Percentiles rank a stretch among this genome's conserved stretches.
Evolutionary conservation across 2,888 invertebrate genomes (phyloP).

Genomic region (Clivina fossor): DNA sequence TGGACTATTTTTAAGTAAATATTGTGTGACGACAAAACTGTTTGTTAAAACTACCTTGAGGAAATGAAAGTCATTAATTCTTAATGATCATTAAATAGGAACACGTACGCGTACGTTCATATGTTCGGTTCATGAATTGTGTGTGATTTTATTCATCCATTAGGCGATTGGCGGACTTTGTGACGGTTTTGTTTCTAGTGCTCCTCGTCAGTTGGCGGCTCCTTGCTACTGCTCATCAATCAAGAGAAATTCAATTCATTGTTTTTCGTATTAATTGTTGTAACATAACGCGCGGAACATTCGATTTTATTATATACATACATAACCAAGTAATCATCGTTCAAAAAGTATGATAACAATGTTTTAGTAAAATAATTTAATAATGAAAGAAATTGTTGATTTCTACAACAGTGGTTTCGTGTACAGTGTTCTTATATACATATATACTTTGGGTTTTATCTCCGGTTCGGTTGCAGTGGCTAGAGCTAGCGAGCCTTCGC

Average conservation of each 20-base stretch:
- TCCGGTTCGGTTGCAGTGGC: conserved; percentile 25
- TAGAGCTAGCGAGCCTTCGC: conserved; percentile 18
- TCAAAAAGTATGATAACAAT: too few relatives aligned
- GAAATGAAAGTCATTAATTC: conserved; percentile 15
- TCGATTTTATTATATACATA: neutral
- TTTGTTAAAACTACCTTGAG: conserved; percentile 27
- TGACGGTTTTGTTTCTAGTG: conserved; percentile 30
- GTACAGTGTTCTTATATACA: conserved; percentile 24
- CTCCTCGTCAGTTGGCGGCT: conserved; percentile 15
- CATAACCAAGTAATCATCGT: too few relatives aligned
- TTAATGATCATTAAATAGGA: conserved; percentile 16
- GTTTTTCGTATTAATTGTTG: too few relatives aligned
- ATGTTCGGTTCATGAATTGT: conserved; percentile 20
- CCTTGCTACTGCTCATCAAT: conserved; percentile 3
- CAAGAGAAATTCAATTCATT: too few relatives aligned
- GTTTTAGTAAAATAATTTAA: too few relatives aligned
- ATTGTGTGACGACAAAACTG: conserved; percentile 29
- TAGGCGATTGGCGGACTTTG: conserved; percentile 20
- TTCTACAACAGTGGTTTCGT: conserved; percentile 10
- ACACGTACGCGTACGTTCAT: conserved; percentile 17
- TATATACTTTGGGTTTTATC: too few relatives aligned
- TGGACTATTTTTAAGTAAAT: conserved; percentile 29
- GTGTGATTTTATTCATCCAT: conserved; percentile 21
- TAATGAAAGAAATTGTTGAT: conserved; percentile 14
- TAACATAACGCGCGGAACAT: conserved; percentile 10